Evolutionary conservation across 2,888 invertebrate species (phyloP).

Genomic region (Lepidochitona cinerea): DNA sequence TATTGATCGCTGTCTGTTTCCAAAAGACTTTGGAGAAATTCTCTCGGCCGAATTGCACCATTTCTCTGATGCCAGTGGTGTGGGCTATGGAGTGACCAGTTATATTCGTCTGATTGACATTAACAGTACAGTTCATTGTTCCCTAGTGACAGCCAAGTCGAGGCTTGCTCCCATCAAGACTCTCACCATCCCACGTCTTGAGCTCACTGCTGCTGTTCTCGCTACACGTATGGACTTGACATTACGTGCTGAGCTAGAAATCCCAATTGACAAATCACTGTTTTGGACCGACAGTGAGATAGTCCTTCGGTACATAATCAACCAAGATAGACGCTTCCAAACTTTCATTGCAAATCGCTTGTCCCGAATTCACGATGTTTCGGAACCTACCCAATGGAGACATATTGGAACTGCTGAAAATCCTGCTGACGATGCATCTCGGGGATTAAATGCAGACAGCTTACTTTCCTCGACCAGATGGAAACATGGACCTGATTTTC

Average conservation of each 20-base stretch:
- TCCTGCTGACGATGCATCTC: conserved; percentile 8
- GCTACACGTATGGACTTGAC: conserved; percentile 6
- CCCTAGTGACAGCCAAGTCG: conserved; percentile 8
- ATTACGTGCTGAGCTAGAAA: neutral
- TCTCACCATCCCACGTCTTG: conserved; percentile 12
- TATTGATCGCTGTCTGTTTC: no score
- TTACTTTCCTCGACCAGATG: neutral
- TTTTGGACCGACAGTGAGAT: conserved; percentile 16
- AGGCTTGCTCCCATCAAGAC: conserved; percentile 8
- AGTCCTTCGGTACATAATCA: conserved; percentile 11
- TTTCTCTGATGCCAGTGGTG: conserved; percentile 14
- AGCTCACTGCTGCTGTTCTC: conserved; percentile 5
- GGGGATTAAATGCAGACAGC: conserved; percentile 3
- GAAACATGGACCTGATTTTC: conserved; percentile 9
- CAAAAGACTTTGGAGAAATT: neutral
- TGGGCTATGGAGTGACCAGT: neutral
- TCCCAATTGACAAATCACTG: neutral
- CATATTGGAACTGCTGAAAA: conserved; percentile 1
- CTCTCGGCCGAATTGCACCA: conserved; percentile 5
- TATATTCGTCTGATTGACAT: conserved; percentile 5
- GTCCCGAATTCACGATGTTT: neutral
- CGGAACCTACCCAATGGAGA: conserved; percentile 9
- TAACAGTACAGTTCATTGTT: neutral
- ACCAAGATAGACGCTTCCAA: conserved; percentile 10
- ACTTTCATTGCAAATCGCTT: conserved; percentile 16